A percentile compares a stretch with the other conserved stretches of the same genome.
These are phyloP conservation scores for Paedocypris micromegethes DNA, from an alignment of 2,797 vertebrate species.

Conservation along the genomic window DNA sequence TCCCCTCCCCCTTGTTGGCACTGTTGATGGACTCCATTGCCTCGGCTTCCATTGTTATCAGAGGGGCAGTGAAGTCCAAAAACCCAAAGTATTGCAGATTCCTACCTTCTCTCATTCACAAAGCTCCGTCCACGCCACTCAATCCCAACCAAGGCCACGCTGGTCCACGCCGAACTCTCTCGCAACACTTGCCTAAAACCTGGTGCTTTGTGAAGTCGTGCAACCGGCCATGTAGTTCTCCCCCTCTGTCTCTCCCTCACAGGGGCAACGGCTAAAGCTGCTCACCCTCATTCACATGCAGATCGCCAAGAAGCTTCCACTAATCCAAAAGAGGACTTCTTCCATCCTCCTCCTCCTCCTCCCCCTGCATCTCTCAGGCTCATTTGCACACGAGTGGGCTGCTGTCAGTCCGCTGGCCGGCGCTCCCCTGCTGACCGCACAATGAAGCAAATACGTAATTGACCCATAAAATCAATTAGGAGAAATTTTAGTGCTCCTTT, in stretches of 20 bases:
- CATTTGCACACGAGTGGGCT: conserved; percentile 29
- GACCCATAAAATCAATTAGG: conserved; percentile 49
- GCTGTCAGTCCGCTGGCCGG: conserved; percentile 10
- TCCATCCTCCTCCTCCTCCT: conserved; percentile 34
- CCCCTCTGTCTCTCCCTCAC: conserved; percentile 36
- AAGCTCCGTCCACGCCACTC: conserved; percentile 30
- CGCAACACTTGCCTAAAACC: conserved; percentile 27
- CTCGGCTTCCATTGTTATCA: conserved; percentile 62
- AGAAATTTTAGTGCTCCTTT: conserved; percentile 34
- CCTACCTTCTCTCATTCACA: conserved; percentile 72
- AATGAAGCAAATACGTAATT: conserved; percentile 39
- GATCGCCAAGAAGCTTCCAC: conserved; percentile 70
- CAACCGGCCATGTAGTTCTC: conserved; percentile 39
- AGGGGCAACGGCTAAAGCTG: conserved; percentile 59
- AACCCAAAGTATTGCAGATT: conserved; percentile 31
- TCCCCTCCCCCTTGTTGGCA: conserved; percentile 47
- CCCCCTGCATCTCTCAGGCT: conserved; percentile 27
- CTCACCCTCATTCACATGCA: conserved; percentile 72
- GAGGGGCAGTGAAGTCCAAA: conserved; percentile 38
- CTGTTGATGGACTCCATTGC: conserved; percentile 55
- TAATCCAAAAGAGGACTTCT: conserved; percentile 64
- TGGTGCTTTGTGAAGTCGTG: conserved; percentile 31
- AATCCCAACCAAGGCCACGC: conserved; percentile 26
- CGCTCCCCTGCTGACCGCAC: conserved; percentile 31
- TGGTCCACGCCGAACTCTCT: conserved; percentile 24